Base-by-base conservation (phyloP, 2,888 invertebrate species). In the Ramazzottius varieornatus region DNA sequence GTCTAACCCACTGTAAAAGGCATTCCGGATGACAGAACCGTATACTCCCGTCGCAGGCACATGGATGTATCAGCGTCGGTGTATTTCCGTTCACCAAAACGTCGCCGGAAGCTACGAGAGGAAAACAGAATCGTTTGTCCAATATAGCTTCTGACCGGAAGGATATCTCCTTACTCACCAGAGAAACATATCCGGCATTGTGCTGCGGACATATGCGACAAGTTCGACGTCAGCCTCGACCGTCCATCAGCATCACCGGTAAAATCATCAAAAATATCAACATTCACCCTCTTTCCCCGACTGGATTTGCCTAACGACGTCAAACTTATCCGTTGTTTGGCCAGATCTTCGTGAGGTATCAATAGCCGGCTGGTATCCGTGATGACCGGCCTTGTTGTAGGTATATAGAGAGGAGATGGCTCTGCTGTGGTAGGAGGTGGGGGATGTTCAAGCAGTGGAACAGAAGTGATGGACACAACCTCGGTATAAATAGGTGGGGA, bases 1-100 rank as follows among this genome's bases (percentile, higher is more conserved):
- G 54, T 4, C 54, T 8, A 16, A 54, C 54, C 54, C 54, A 54
- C 54, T 54, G 54, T 24, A 54, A 24, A 4, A 54, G 54, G 29
- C 54, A 54, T 24, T 54, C 54, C 4, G 54, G 54, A 54, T 54
- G 54, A 29, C 54, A 54, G 54, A 54, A 54, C 8, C 54, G 54
- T 4, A 54, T 54, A 54, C 54, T 54, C n/a, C 54, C 54, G 29
- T 54, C 54, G 54, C 54, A 54, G 54, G 54, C 54, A 29, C 54
- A 54, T 24, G 54, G 54, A 54, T 54, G 54, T 4, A 54, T 29
- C 54, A 54, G 54, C n/a, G 29, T 54, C 20, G 54, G 54, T 4
- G 29, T 54, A 8, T 29, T 29, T 8, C 54, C 54, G 29, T 16
- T 54, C n/a, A 29, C 29, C 54, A 54, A 29, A 54, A 24, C 24